These are phyloP conservation scores for Phalacrocorax aristotelis DNA, from an alignment of 2,113 vertebrate species.

Conservation along the genomic window DNA sequence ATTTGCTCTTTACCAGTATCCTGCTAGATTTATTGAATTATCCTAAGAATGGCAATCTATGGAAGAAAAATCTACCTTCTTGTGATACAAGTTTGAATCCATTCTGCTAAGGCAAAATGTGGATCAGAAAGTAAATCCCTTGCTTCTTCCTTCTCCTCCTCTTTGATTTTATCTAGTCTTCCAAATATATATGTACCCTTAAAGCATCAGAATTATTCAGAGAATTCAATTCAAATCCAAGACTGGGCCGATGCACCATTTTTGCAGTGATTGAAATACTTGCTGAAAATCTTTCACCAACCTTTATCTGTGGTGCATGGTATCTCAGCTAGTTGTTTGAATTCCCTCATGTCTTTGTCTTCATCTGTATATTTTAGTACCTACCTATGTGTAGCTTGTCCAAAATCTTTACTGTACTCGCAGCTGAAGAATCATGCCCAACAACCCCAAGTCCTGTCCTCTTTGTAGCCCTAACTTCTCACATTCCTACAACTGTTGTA, in stretches of 20 bases:
- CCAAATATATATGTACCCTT: not conserved
- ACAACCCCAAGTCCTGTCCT: not conserved
- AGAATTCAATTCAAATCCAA: not conserved
- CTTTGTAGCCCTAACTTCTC: not conserved
- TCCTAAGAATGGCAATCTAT: not conserved
- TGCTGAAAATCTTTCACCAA: not conserved
- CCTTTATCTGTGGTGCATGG: not conserved
- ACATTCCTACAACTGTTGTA: not conserved
- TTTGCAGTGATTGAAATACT: not conserved
- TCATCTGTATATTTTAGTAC: not conserved
- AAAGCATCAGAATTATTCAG: not conserved
- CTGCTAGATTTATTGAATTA: not conserved
- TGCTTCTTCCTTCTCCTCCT: not conserved
- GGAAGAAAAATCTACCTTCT: not conserved
- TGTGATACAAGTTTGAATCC: not conserved
- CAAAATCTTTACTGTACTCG: not conserved
- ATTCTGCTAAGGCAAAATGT: not conserved
- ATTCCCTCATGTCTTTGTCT: not conserved
- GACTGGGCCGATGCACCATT: accelerated
- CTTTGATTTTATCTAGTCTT: not conserved
- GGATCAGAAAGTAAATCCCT: not conserved
- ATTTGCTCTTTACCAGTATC: not conserved
- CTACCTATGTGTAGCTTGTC: not conserved
- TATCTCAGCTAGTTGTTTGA: not conserved
- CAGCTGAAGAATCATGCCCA: not conserved